phyloP scores from a whole-genome alignment of 2,113 vertebrate genomes.

The Chaenocephalus aceratus region DNA sequence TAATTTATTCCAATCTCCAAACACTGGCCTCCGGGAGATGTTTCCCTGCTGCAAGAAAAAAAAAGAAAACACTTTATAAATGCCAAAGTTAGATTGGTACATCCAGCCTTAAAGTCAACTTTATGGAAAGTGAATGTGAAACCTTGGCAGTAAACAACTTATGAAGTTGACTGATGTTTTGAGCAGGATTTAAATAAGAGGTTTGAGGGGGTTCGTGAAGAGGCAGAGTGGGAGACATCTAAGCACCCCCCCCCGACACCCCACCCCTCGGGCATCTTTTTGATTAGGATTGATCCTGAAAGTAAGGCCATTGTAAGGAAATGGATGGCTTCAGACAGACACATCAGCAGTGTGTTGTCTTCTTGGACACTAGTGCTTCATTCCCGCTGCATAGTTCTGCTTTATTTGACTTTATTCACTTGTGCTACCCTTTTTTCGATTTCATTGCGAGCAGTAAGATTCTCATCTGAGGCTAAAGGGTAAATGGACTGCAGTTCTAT shows the following conservation, averaged over 20 bases:
- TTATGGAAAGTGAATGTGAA: conserved; percentile 51
- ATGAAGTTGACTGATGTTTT: conserved; percentile 50
- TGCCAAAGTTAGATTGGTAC: conserved; percentile 20
- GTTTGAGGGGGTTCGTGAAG: conserved; percentile 21
- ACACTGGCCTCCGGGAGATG: conserved; percentile 45
- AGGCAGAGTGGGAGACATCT: conserved; percentile 16
- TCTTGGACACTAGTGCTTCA: neutral
- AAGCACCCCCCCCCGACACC: neutral
- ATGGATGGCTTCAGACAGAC: neutral
- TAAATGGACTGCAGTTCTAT: too few relatives aligned
- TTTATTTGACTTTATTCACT: too few relatives aligned
- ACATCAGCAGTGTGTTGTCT: conserved; percentile 15
- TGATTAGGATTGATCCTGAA: conserved; percentile 50
- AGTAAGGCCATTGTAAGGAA: conserved; percentile 41
- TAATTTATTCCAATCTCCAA: conserved; percentile 59
- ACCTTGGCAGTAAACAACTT: conserved; percentile 49
- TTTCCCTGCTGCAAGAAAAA: conserved; percentile 5
- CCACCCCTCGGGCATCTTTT: neutral
- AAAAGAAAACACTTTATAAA: conserved; percentile 23
- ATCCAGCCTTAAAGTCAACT: conserved; percentile 36
- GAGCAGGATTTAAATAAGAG: conserved; percentile 49
- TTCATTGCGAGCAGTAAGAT: neutral
- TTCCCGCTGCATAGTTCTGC: too few relatives aligned
- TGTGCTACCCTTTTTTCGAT: too few relatives aligned
- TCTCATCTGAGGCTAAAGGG: too few relatives aligned